Evolutionary conservation across 1,140 invertebrate species (phyloP).

Genomic region (Magallana angulata): DNA sequence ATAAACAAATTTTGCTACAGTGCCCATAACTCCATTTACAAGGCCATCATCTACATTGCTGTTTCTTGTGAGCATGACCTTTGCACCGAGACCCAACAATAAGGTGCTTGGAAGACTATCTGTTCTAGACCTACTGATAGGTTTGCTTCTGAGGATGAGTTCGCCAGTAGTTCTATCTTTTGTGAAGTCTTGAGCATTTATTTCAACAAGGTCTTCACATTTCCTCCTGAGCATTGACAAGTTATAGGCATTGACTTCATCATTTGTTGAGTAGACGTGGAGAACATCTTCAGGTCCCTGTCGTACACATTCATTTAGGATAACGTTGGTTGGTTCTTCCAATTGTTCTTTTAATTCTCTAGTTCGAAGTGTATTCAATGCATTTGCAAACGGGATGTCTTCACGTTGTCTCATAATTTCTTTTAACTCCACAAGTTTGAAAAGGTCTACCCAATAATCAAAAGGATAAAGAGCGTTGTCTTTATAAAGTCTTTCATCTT

Average conservation of each 20-base stretch:
- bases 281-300: background rate
- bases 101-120: background rate
- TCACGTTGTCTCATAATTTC: conserved; percentile 36
- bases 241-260: conserved; percentile 1
- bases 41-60: no score
- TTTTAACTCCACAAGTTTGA: no score
- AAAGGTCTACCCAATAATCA: conserved; percentile 1
- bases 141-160: background rate
- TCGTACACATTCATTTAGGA: background rate
- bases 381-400: conserved; percentile 15
- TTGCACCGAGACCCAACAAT: background rate
- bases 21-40: no score
- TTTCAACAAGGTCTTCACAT: background rate
- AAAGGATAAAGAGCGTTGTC: background rate
- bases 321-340: background rate
- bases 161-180: conserved; percentile 37
- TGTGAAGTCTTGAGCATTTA: conserved; percentile 11
- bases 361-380: background rate
- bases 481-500: background rate
- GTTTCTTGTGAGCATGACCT: no score
- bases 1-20: no score
- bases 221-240: background rate
- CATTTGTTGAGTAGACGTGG: conserved; percentile 21
- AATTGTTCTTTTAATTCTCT: background rate
- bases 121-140: background rate